These are phyloP conservation scores for Noctua comes DNA, from an alignment of 2,888 invertebrate species.

Conservation along the genomic window DNA sequence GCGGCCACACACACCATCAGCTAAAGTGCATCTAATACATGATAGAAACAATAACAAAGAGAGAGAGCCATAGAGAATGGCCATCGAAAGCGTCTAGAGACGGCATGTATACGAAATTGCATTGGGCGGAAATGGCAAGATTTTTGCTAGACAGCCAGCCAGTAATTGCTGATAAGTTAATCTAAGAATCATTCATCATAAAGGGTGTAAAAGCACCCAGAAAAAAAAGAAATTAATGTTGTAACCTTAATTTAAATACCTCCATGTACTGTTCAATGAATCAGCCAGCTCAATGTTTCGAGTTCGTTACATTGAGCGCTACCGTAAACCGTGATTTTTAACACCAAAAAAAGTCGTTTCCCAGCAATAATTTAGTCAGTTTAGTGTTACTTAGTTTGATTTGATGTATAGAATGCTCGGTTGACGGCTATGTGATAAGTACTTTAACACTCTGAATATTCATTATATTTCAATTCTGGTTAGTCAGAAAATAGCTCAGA, in stretches of 20 bases:
- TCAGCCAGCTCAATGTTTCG: not conserved
- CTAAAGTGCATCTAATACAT: conserved; percentile 47
- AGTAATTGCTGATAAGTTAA: not conserved
- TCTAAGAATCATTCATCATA: not conserved
- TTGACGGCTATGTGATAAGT: not conserved
- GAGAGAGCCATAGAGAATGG: not conserved
- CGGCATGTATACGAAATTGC: not conserved
- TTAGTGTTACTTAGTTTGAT: not conserved
- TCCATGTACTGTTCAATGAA: no score
- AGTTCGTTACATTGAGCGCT: not conserved
- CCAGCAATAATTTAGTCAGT: no score
- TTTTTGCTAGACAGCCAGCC: not conserved
- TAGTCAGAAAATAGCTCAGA: not conserved
- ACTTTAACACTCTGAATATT: not conserved
- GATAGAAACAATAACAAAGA: conserved; percentile 23
- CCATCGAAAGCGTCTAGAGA: not conserved
- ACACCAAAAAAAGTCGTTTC: not conserved
- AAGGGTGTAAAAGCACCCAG: no score
- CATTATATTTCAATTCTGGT: not conserved
- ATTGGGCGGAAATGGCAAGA: not conserved
- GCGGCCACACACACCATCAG: conserved; percentile 25
- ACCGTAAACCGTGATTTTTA: not conserved
- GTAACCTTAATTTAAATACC: no score
- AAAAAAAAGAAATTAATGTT: no score
- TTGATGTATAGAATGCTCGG: not conserved